These are phyloP conservation scores for Tyto alba DNA, from an alignment of 2,113 vertebrate species.

Conservation along the genomic window DNA sequence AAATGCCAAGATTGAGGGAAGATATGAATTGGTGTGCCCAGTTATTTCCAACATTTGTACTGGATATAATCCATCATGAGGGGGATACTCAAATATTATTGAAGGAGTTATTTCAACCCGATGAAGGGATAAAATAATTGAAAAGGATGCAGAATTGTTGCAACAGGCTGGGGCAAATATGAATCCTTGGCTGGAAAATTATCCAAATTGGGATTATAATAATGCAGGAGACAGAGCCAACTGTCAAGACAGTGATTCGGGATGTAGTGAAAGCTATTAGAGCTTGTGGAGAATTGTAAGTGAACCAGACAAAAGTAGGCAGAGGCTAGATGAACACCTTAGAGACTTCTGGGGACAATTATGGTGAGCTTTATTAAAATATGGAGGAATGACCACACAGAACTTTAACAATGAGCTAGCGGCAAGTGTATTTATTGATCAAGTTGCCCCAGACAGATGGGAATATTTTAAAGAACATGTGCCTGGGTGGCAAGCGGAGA, in stretches of 20 bases:
- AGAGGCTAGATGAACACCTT: background rate
- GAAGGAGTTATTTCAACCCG: background rate
- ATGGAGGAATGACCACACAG: fast-evolving
- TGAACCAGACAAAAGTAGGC: background rate
- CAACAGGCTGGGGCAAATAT: background rate
- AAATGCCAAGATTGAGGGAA: background rate
- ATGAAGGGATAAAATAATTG: background rate
- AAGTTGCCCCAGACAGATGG: background rate
- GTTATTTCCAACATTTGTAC: background rate
- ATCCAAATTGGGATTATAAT: background rate
- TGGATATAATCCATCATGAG: background rate
- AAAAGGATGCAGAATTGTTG: background rate
- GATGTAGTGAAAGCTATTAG: background rate
- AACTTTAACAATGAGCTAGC: background rate
- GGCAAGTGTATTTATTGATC: background rate
- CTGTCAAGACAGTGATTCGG: background rate
- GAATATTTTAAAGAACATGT: background rate
- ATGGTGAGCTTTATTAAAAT: background rate
- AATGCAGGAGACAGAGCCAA: background rate
- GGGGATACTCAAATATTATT: background rate
- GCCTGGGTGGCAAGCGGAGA: background rate
- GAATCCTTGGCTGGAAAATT: background rate
- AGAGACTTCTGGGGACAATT: background rate
- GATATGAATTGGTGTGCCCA: fast-evolving
- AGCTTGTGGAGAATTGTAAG: background rate